Conservation (phyloP, 2,113 vertebrate species). For the Lontra canadensis region DNA sequence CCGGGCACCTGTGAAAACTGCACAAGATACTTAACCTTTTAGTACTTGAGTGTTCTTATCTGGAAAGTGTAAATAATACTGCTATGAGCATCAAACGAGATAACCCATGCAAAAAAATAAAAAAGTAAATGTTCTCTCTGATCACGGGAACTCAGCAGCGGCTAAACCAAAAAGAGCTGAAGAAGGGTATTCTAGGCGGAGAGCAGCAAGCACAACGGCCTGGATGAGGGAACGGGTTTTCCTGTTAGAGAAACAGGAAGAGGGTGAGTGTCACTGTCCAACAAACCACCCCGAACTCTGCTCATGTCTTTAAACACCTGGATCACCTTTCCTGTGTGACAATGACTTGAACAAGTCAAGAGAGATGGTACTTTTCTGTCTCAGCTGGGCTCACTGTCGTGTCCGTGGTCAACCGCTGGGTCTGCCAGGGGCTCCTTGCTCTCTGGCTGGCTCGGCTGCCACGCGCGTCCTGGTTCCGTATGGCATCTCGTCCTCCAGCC, state of each 20-base stretch:
- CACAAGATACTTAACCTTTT: background rate
- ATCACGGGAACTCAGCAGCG: background rate
- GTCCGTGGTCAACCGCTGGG: rapidly evolving
- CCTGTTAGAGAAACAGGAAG: too few relatives aligned
- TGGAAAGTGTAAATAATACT: background rate
- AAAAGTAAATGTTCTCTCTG: background rate
- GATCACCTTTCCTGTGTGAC: background rate
- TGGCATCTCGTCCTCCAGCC: background rate
- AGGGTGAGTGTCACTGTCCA: rapidly evolving
- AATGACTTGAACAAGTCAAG: too few relatives aligned
- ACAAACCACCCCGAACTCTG: background rate
- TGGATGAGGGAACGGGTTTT: background rate
- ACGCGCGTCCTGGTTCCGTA: rapidly evolving
- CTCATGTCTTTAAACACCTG: rapidly evolving
- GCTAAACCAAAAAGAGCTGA: background rate
- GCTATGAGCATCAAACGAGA: background rate
- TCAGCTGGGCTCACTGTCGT: rapidly evolving
- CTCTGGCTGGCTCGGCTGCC: rapidly evolving
- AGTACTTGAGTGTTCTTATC: background rate
- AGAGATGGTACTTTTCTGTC: rapidly evolving
- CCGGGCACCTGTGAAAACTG: background rate
- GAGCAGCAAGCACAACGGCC: rapidly evolving
- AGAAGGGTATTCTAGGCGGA: background rate
- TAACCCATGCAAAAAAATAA: background rate
- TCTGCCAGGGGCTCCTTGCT: background rate